Conservation (phyloP, 1,140 invertebrate genomes). For the Conopomorpha cramerella region DNA sequence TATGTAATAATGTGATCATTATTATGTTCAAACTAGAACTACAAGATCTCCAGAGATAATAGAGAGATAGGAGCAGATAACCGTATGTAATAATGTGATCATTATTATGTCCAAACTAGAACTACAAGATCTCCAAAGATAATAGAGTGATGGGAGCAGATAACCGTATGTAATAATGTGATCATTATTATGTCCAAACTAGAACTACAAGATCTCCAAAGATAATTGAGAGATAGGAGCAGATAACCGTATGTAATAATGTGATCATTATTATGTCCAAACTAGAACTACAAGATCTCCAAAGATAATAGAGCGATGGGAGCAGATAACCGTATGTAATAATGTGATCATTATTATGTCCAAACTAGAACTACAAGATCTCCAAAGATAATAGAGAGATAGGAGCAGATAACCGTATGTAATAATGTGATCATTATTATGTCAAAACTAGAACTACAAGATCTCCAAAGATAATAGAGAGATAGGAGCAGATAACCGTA, state of each 20-base stretch:
- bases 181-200: background rate
- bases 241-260: too few species aligned
- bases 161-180: too few species aligned
- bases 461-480: conserved; percentile 12
- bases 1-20: background rate
- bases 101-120: too few species aligned
- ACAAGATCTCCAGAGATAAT: conserved; percentile 21
- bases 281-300: conserved; percentile 27
- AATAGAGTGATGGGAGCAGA: background rate
- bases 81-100: too few species aligned
- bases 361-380: conserved; percentile 23
- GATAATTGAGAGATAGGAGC: background rate
- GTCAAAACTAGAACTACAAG: conserved; percentile 28
- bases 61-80: too few species aligned
- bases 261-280: background rate
- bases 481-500: background rate
- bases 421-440: too few species aligned
- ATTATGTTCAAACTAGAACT: conserved; percentile 16
- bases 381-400: too few species aligned
- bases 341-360: background rate
- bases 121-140: too few species aligned
- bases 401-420: too few species aligned
- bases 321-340: too few species aligned
- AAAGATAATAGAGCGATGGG: conserved; percentile 4
- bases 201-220: conserved; percentile 27